Evolutionary conservation across 1,140 invertebrate genomes (phyloP).

Genomic region (Onthophagus taurus): DNA sequence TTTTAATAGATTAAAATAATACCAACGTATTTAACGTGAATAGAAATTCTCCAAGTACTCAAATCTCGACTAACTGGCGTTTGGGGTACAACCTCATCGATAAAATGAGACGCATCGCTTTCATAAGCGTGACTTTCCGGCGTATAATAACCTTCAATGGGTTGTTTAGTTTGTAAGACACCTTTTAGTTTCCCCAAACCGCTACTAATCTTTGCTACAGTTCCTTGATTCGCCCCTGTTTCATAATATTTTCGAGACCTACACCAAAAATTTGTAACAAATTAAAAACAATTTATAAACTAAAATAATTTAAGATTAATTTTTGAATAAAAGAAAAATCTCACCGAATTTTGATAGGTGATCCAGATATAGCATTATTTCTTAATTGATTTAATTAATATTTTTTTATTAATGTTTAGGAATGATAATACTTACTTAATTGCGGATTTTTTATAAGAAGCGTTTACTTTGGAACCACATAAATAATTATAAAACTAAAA

Average conservation of each 20-base stretch:
- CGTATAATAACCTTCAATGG: conserved; percentile 37
- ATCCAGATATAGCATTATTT: conserved; percentile 20
- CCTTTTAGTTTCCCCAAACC: conserved; percentile 40
- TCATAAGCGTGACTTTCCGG: conserved; percentile 22
- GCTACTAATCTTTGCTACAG: conserved; percentile 38
- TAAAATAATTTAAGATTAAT: conserved; percentile 1
- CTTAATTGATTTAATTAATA: not conserved
- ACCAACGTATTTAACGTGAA: too few species aligned
- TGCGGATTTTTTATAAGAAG: conserved; percentile 43
- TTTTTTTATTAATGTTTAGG: not conserved
- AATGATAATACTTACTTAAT: conserved; percentile 12
- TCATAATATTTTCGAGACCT: conserved; percentile 28
- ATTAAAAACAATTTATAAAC: not conserved
- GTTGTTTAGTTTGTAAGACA: conserved; percentile 35
- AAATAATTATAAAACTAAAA: conserved; percentile 61
- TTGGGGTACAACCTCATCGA: conserved; percentile 20
- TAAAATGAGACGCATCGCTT: conserved; percentile 16
- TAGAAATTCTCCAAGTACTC: conserved; percentile 59
- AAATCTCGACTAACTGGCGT: conserved; percentile 44
- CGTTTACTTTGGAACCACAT: conserved; percentile 50
- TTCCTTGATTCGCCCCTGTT: conserved; percentile 23
- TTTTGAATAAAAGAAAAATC: not conserved
- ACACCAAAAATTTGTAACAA: conserved; percentile 8
- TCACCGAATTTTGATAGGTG: conserved; percentile 28
- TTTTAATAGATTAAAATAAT: too few species aligned